Percentiles rank a stretch among this genome's conserved stretches.
Conservation (phyloP, 2,888 invertebrate genomes). For the Drosophila ustulata region DNA sequence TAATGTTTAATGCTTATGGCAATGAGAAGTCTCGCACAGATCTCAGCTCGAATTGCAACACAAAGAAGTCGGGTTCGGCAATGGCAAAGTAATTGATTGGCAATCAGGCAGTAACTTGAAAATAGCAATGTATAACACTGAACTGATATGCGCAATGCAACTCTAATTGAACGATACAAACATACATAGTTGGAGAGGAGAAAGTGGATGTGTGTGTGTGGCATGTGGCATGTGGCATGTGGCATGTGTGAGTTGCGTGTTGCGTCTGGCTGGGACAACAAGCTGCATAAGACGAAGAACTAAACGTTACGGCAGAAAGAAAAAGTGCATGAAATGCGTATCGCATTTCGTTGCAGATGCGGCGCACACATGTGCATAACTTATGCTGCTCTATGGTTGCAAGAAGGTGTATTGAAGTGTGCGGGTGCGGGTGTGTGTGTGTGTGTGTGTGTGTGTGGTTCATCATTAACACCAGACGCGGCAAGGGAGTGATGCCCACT, state of each 20-base stretch:
- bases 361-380: constrained; percentile 40
- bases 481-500: constrained; percentile 24
- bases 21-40: no score
- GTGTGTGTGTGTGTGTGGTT: constrained; percentile 32
- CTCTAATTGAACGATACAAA: neutral
- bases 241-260: neutral
- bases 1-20: no score
- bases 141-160: constrained; percentile 5
- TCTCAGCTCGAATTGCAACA: no score
- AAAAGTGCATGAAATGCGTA: constrained; percentile 38
- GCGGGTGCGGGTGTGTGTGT: constrained; percentile 12
- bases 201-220: neutral
- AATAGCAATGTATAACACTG: neutral
- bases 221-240: neutral
- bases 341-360: constrained; percentile 59
- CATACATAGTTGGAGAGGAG: constrained; percentile 4
- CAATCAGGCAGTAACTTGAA: neutral
- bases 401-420: neutral
- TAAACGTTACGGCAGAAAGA: constrained; percentile 16
- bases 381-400: neutral
- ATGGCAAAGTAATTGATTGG: constrained; percentile 1
- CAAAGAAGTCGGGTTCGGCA: neutral
- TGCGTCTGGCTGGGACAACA: neutral
- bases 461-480: constrained; percentile 51
- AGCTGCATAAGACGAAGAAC: neutral